A percentile compares a stretch with the other conserved stretches of the same genome.
phyloP scores from a whole-genome alignment of 1,140 invertebrate genomes.

The Drosophila nigromelanica region DNA sequence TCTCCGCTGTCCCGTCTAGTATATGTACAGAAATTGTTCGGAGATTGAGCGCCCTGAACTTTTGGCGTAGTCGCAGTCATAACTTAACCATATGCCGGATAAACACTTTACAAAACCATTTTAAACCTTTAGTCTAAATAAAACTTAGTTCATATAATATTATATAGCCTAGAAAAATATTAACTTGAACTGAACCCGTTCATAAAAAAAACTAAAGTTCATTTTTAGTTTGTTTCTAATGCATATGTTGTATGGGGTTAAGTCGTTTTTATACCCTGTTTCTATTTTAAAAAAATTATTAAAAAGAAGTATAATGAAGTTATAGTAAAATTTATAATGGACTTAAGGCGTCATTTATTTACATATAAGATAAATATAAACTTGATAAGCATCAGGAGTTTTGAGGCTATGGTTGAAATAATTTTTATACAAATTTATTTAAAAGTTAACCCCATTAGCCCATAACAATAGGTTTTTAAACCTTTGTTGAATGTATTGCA shows the following conservation, averaged over 20 bases:
- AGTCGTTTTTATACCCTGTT: slow-evolving; percentile 15
- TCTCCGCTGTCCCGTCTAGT: slow-evolving; percentile 1
- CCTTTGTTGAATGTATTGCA: no score
- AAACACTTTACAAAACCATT: slow-evolving; percentile 31
- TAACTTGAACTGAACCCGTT: background rate
- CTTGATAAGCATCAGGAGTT: no score
- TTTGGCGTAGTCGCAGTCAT: slow-evolving; percentile 30
- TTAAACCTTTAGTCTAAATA: background rate
- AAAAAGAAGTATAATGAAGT: background rate
- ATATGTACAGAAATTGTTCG: slow-evolving; percentile 4
- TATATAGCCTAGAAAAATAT: background rate
- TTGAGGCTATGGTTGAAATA: no score
- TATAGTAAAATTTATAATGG: background rate
- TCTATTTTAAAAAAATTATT: background rate
- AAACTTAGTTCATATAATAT: background rate
- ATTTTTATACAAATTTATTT: no score
- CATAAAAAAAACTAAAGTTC: no score
- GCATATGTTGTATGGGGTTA: no score
- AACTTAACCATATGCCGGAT: slow-evolving; percentile 51
- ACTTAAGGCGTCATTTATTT: background rate
- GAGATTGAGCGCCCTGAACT: slow-evolving; percentile 32
- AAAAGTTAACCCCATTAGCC: no score
- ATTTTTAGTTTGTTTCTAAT: slow-evolving; percentile 2
- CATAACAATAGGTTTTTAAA: no score
- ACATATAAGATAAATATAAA: no score